phyloP scores from a whole-genome alignment of 2,888 invertebrate genomes.

The Listrodromus nycthemerus region DNA sequence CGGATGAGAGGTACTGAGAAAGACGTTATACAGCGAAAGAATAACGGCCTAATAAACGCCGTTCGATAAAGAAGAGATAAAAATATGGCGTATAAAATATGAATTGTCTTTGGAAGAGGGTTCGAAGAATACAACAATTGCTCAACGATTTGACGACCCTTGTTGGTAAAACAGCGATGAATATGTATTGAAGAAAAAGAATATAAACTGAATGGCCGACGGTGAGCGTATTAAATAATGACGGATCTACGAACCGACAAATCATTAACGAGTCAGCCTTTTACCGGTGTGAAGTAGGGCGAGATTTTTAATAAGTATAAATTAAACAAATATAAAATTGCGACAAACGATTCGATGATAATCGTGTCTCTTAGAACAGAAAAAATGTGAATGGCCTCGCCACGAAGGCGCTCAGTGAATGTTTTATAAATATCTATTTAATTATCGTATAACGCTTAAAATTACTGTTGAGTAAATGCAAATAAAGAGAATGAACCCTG shows the following conservation, averaged over 20 bases:
- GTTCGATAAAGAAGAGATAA: constrained; percentile 11
- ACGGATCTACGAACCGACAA: constrained; percentile 29
- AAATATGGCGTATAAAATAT: constrained; percentile 4
- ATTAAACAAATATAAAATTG: constrained; percentile 42
- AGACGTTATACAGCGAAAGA: constrained; percentile 64
- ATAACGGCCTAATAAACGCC: constrained; percentile 55
- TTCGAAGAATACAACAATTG: constrained; percentile 45
- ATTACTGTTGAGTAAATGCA: constrained; percentile 41
- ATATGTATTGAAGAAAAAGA: not conserved
- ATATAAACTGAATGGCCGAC: constrained; percentile 32
- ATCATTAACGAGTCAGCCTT: constrained; percentile 65
- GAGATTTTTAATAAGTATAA: constrained; percentile 52
- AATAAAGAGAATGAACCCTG: constrained; percentile 26
- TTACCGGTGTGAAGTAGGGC: constrained; percentile 54
- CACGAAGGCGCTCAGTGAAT: constrained; percentile 38
- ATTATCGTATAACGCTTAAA: constrained; percentile 60
- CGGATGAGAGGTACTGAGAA: constrained; percentile 7
- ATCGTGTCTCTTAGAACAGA: constrained; percentile 25
- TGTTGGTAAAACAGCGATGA: constrained; percentile 12
- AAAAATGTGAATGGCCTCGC: constrained; percentile 40
- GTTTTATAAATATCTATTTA: constrained; percentile 57
- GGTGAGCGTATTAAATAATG: constrained; percentile 34
- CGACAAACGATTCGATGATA: constrained; percentile 29
- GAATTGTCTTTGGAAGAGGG: constrained; percentile 8
- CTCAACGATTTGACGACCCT: constrained; percentile 63